These are phyloP conservation scores for Edolisoma coerulescens DNA, from an alignment of 2,113 vertebrate genomes.

Conservation along the genomic window DNA sequence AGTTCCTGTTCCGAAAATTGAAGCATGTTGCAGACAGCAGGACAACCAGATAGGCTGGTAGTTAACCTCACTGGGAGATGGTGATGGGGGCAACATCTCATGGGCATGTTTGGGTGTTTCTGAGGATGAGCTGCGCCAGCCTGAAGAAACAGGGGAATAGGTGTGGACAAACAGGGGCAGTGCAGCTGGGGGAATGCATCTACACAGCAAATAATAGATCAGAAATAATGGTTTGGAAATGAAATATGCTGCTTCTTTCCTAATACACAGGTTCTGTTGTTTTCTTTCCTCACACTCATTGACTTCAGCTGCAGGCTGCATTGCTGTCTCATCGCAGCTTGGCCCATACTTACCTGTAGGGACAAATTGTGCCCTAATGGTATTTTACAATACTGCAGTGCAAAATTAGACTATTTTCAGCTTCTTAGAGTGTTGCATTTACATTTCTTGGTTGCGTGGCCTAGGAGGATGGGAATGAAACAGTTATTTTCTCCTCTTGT, in stretches of 20 bases:
- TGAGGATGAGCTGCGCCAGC: background rate
- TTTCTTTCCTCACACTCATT: background rate
- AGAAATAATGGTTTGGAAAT: background rate
- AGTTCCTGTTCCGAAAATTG: background rate
- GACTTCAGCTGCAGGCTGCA: background rate
- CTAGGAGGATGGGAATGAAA: background rate
- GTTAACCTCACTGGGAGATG: background rate
- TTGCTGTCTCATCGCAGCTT: background rate
- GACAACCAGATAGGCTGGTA: background rate
- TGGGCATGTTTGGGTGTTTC: background rate
- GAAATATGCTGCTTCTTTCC: background rate
- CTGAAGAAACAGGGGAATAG: background rate
- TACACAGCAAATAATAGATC: background rate
- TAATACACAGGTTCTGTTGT: background rate
- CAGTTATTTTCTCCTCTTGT: background rate
- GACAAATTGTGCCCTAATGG: background rate
- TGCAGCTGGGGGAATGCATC: background rate
- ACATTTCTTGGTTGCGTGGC: background rate
- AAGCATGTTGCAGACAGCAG: background rate
- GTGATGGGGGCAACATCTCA: background rate
- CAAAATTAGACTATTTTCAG: background rate
- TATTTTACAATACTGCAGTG: background rate
- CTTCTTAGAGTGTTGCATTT: background rate
- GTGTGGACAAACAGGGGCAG: background rate
- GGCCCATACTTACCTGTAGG: background rate